Conservation (phyloP, 2,113 vertebrate genomes). For the Prunella himalayana region DNA sequence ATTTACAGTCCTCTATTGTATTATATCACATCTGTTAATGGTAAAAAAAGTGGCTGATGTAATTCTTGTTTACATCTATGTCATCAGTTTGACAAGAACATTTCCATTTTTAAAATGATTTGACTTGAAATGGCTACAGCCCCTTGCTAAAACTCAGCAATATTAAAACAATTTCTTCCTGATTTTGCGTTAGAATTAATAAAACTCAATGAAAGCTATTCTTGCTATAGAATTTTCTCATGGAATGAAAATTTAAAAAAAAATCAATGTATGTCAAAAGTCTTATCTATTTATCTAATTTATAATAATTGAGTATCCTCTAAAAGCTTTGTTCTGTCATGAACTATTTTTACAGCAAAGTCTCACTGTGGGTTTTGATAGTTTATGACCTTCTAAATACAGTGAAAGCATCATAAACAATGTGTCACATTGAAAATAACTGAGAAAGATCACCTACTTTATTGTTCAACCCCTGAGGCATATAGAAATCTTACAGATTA, state of each 20-base stretch:
- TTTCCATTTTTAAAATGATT: neutral
- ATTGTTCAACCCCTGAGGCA: neutral
- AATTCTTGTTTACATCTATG: conserved; percentile 7
- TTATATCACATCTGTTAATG: conserved; percentile 16
- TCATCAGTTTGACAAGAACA: conserved; percentile 10
- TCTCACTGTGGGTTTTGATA: conserved; percentile 12
- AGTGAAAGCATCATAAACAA: conserved; percentile 45
- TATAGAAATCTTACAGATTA: conserved; percentile 40
- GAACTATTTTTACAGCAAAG: neutral
- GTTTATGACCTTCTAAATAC: conserved; percentile 53
- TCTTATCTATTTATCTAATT: conserved; percentile 18
- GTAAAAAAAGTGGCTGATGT: neutral
- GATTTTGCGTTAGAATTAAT: neutral
- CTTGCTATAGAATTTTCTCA: neutral
- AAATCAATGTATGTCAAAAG: conserved; percentile 9
- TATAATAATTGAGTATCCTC: conserved; percentile 32
- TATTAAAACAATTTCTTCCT: conserved; percentile 21
- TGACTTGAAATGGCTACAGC: neutral
- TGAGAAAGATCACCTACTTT: conserved; percentile 36
- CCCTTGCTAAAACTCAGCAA: neutral
- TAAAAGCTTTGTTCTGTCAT: conserved; percentile 38
- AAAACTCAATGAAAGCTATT: conserved; percentile 46
- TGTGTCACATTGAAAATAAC: conserved; percentile 10
- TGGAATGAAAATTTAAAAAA: conserved; percentile 38
- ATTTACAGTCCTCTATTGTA: neutral